These are phyloP conservation scores for Oncopeltus fasciatus DNA, from an alignment of 1,140 invertebrate genomes.

Conservation along the genomic window DNA sequence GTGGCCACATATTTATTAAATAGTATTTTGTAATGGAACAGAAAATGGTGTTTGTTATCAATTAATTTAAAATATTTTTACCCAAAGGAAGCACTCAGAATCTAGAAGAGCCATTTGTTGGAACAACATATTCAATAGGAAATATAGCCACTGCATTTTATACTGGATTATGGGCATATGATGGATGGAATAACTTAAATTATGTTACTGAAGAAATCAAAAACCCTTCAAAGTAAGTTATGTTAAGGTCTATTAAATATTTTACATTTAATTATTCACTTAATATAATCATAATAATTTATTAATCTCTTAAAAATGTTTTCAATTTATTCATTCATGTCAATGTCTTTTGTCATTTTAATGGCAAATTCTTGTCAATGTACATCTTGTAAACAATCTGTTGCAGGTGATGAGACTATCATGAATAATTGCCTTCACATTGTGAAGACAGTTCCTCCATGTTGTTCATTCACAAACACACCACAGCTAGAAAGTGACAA, in stretches of 20 bases:
- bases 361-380: neutral
- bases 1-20: too few species aligned
- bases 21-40: too few species aligned
- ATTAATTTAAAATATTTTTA: too few species aligned
- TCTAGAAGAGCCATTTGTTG: constrained; percentile 71
- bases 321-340: too few species aligned
- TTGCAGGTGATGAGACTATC: neutral
- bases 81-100: constrained; percentile 68
- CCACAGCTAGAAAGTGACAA: too few species aligned
- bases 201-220: constrained; percentile 99
- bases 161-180: constrained; percentile 95
- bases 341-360: neutral
- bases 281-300: neutral
- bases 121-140: constrained; percentile 59
- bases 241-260: neutral
- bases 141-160: constrained; percentile 92
- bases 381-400: constrained; percentile 7
- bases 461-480: too few species aligned
- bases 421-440: neutral
- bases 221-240: constrained; percentile 77
- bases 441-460: too few species aligned
- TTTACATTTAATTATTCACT: neutral
- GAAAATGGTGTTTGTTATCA: too few species aligned
- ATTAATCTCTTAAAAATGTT: too few species aligned
- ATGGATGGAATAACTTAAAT: constrained; percentile 98